phyloP scores from a whole-genome alignment of 2,113 vertebrate species.

The Blennius ocellaris region DNA sequence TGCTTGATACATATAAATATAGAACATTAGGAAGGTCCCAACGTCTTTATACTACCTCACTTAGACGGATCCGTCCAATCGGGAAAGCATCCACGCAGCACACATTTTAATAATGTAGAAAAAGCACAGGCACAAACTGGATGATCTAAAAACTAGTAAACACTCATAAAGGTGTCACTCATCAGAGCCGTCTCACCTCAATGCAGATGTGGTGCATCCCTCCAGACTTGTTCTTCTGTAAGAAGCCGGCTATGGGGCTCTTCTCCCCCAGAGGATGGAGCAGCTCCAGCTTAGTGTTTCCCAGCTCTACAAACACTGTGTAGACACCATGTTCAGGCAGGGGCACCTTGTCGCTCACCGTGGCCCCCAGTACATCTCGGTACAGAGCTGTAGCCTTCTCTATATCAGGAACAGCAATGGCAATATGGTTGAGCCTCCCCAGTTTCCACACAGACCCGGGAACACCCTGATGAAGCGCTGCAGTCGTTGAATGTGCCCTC shows the following conservation, averaged over 20 bases:
- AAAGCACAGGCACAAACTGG: too few relatives aligned
- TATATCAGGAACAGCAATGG: slow-evolving; percentile 93
- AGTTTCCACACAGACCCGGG: slow-evolving; percentile 88
- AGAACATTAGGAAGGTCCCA: too few relatives aligned
- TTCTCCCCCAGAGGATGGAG: slow-evolving; percentile 92
- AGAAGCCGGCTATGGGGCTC: slow-evolving; percentile 92
- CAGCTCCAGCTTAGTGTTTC: slow-evolving; percentile 96
- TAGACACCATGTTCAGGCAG: slow-evolving; percentile 94
- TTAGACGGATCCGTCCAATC: too few relatives aligned
- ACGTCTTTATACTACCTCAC: too few relatives aligned
- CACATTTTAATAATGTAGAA: too few relatives aligned
- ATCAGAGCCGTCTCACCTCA: slow-evolving; percentile 85
- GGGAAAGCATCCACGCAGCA: too few relatives aligned
- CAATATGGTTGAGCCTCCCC: slow-evolving; percentile 93
- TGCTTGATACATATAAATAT: too few relatives aligned
- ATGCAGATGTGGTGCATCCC: slow-evolving; percentile 98
- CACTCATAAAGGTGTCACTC: not conserved
- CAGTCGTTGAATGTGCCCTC: slow-evolving; percentile 64
- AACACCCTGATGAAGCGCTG: slow-evolving; percentile 57
- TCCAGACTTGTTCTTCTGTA: slow-evolving; percentile 93
- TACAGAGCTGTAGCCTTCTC: slow-evolving; percentile 90
- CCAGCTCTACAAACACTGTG: slow-evolving; percentile 94
- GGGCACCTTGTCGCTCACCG: slow-evolving; percentile 87
- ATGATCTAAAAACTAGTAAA: too few relatives aligned
- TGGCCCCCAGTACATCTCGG: slow-evolving; percentile 89